Evolutionary conservation across 2,888 invertebrate genomes (phyloP).

Genomic region (Drosophila quasianomalipes): DNA sequence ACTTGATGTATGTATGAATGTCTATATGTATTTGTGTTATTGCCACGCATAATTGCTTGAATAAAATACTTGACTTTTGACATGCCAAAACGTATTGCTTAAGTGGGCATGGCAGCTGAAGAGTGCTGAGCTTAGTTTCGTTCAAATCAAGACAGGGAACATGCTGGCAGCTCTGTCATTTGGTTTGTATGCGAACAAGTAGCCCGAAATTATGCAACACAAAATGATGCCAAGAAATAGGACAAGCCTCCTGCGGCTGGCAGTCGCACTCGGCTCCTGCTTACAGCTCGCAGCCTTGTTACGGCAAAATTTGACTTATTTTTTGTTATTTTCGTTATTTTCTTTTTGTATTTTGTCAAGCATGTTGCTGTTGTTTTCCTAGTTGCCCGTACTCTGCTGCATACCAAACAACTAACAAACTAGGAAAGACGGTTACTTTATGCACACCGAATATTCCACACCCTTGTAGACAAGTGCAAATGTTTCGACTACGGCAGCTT

Average conservation of each 20-base stretch:
- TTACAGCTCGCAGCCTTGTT: slow-evolving; percentile 37
- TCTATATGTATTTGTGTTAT: slow-evolving; percentile 27
- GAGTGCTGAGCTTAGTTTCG: slow-evolving; percentile 24
- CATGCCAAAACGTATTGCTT: slow-evolving; percentile 15
- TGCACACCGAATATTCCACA: background rate
- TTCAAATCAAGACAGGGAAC: slow-evolving; percentile 26
- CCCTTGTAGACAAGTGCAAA: background rate
- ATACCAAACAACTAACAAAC: slow-evolving; percentile 46
- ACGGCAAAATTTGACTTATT: slow-evolving; percentile 46
- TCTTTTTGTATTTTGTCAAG: slow-evolving; percentile 10
- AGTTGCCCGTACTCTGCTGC: slow-evolving; percentile 8
- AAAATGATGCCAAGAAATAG: slow-evolving; percentile 29
- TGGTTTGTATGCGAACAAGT: slow-evolving; percentile 32
- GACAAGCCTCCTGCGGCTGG: slow-evolving; percentile 34
- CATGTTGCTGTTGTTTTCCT: slow-evolving; percentile 20
- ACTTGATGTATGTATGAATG: background rate
- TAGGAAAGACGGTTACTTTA: background rate
- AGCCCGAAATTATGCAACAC: slow-evolving; percentile 52
- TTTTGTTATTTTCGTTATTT: slow-evolving; percentile 26
- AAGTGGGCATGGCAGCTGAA: slow-evolving; percentile 30
- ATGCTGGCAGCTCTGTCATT: slow-evolving; percentile 26
- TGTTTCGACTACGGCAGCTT: background rate
- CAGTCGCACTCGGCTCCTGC: slow-evolving; percentile 18
- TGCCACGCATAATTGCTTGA: slow-evolving; percentile 62
- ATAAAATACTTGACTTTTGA: slow-evolving; percentile 49